phyloP scores from a whole-genome alignment of 2,888 invertebrate genomes.

The Eristalis tenax region DNA sequence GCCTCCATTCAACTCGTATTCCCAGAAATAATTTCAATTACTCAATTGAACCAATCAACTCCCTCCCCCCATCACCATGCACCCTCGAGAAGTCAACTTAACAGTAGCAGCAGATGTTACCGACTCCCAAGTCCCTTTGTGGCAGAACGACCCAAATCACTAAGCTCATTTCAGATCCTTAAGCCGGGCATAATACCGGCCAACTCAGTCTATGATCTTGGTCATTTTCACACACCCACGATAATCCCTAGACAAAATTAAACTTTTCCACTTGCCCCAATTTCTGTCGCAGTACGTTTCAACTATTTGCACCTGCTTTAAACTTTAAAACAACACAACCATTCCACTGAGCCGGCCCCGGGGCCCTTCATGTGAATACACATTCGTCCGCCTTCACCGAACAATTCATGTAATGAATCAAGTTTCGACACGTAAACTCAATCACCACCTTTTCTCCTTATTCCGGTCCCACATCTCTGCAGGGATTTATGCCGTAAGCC shows the following conservation, averaged over 20 bases:
- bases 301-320: not conserved
- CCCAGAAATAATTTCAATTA: too few species aligned
- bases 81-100: too few species aligned
- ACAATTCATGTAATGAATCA: conserved; percentile 53
- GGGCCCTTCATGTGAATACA: not conserved
- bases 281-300: not conserved
- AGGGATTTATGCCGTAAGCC: conserved; percentile 34
- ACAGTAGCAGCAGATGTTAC: not conserved
- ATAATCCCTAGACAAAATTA: conserved; percentile 15
- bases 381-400: conserved; percentile 6
- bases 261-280: not conserved
- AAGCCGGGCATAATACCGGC: not conserved
- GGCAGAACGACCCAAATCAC: conserved; percentile 13
- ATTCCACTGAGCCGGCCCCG: not conserved
- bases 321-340: conserved; percentile 39
- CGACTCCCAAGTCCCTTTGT: not conserved
- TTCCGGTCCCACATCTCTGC: conserved; percentile 22
- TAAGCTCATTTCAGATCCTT: not conserved
- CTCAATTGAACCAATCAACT: too few species aligned
- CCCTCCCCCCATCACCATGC: too few species aligned
- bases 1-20: too few species aligned
- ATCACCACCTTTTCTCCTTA: conserved; percentile 1
- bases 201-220: conserved; percentile 1
- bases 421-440: conserved; percentile 52
- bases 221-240: conserved; percentile 20